A percentile compares a stretch with the other conserved stretches of the same genome.
These are phyloP conservation scores for Apteryx owenii DNA, from an alignment of 2,113 vertebrate species.

Conservation along the genomic window DNA sequence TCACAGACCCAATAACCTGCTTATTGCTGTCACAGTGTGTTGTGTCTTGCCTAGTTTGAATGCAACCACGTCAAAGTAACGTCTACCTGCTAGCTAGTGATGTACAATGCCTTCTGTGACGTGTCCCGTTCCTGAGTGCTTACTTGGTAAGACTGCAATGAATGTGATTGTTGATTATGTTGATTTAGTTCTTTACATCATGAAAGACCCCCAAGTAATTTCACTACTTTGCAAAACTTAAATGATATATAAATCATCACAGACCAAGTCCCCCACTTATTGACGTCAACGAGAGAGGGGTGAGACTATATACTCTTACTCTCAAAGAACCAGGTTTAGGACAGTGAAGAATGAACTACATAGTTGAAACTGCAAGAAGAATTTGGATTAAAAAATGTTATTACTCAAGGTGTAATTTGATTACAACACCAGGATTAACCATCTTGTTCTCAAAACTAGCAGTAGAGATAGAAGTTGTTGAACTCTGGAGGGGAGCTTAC, in stretches of 20 bases:
- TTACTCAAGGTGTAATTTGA: not conserved
- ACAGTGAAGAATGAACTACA: not conserved
- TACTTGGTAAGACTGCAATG: not conserved
- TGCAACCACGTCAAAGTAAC: not conserved
- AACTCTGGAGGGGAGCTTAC: not conserved
- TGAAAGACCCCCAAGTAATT: not conserved
- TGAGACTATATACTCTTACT: rapidly evolving
- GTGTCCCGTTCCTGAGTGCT: not conserved
- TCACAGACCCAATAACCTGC: not conserved
- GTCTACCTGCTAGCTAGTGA: not conserved
- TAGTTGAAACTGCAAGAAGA: not conserved
- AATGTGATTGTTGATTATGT: not conserved
- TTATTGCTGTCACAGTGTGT: rapidly evolving
- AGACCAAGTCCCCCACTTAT: not conserved
- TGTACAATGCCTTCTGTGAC: not conserved
- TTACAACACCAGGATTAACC: not conserved
- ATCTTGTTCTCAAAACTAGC: not conserved
- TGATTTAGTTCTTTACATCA: not conserved
- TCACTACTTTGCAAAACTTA: not conserved
- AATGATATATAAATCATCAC: not conserved
- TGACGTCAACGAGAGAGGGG: rapidly evolving
- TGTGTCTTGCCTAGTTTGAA: not conserved
- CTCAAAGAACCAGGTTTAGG: not conserved
- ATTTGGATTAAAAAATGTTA: not conserved
- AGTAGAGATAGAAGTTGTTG: rapidly evolving